Percentiles rank a stretch among this genome's conserved stretches.
Conservation (phyloP, 2,113 vertebrate species). For the Semicossyphus pulcher region DNA sequence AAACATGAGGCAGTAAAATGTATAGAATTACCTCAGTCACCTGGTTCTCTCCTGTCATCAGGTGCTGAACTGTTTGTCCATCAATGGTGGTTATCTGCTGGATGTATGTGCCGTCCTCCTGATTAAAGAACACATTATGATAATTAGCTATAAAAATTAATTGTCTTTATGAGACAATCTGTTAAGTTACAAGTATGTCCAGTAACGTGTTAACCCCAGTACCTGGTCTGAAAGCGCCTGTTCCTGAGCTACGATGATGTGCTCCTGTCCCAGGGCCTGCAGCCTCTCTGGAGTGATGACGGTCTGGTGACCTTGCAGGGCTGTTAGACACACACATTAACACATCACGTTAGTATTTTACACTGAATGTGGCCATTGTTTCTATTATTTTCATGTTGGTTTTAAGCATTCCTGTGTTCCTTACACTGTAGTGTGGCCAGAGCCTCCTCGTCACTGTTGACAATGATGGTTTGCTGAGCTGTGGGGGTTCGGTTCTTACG, state of each 20-base stretch:
- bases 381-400: too few relatives aligned
- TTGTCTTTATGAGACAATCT: background rate
- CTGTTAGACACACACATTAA: slow-evolving; percentile 66
- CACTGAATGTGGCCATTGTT: background rate
- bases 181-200: background rate
- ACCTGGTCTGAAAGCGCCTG: slow-evolving; percentile 90
- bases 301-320: slow-evolving; percentile 87
- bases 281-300: slow-evolving; percentile 88
- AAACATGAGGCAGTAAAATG: background rate
- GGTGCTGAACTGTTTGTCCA: slow-evolving; percentile 94
- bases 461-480: slow-evolving; percentile 90
- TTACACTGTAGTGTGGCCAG: slow-evolving; percentile 90
- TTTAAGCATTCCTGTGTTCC: background rate
- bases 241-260: slow-evolving; percentile 94
- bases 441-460: slow-evolving; percentile 92
- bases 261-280: slow-evolving; percentile 91
- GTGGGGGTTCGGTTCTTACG: slow-evolving; percentile 72
- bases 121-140: slow-evolving; percentile 20
- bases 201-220: background rate
- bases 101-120: slow-evolving; percentile 96
- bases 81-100: slow-evolving; percentile 97
- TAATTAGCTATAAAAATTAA: background rate
- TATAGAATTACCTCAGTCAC: slow-evolving; percentile 78
- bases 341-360: background rate
- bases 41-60: slow-evolving; percentile 95